phyloP scores from a whole-genome alignment of 2,113 vertebrate species.

The Halcyon senegalensis region DNA sequence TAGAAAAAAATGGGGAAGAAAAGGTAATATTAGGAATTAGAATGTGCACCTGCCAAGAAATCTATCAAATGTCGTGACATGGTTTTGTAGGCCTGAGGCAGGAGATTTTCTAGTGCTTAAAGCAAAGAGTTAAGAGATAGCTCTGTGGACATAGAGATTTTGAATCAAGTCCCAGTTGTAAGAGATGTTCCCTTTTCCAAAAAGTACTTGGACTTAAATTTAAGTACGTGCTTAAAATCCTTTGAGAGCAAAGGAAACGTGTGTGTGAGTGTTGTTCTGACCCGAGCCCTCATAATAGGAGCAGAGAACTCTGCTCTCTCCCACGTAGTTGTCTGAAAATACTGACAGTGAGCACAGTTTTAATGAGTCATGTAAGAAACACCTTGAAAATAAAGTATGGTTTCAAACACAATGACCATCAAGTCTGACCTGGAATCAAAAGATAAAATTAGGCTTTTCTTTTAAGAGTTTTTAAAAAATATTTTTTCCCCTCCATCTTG shows the following conservation, averaged over 20 bases:
- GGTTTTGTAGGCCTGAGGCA: background rate
- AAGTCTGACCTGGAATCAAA: background rate
- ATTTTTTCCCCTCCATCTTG: background rate
- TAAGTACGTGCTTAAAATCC: background rate
- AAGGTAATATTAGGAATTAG: constrained; percentile 7
- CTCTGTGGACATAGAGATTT: background rate
- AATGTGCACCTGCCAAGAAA: background rate
- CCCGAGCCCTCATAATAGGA: background rate
- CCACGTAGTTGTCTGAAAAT: background rate
- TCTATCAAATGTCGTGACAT: background rate
- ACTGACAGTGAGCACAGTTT: background rate
- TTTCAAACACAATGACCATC: background rate
- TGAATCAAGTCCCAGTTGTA: background rate
- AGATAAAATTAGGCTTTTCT: background rate
- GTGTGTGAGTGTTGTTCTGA: background rate
- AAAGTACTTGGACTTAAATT: background rate
- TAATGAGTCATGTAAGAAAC: background rate
- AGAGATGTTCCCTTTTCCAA: background rate
- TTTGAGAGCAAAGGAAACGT: background rate
- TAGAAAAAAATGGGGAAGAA: constrained; percentile 32
- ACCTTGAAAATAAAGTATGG: background rate
- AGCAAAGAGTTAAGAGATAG: background rate
- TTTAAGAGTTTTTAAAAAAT: background rate
- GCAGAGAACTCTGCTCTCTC: background rate
- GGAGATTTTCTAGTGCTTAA: background rate